Conservation (phyloP, 2,888 invertebrate genomes). For the Chloromyia formosa region DNA sequence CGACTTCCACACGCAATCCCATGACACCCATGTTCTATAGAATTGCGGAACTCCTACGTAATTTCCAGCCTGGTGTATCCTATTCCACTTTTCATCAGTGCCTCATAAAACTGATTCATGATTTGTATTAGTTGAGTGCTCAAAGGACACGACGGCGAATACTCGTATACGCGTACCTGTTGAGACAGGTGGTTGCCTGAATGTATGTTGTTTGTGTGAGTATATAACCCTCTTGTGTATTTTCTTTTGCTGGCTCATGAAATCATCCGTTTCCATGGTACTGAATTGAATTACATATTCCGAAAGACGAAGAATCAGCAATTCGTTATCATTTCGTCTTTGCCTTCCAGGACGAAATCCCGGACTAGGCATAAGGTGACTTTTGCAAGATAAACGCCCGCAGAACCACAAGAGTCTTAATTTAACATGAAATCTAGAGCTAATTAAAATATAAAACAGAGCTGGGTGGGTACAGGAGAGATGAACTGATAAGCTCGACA, state of each 20-base stretch:
- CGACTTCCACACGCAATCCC: constrained; percentile 22
- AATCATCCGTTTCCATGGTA: constrained; percentile 7
- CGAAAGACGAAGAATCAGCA: constrained; percentile 39
- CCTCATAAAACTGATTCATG: constrained; percentile 35
- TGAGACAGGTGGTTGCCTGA: background rate
- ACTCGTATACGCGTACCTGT: too few species aligned
- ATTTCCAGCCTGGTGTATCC: background rate
- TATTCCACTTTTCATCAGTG: constrained; percentile 13
- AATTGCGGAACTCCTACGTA: background rate
- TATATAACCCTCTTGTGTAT: constrained; percentile 20
- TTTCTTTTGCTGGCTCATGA: constrained; percentile 8
- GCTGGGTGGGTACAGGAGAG: background rate
- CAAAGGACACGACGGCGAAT: background rate
- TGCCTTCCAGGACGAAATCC: background rate
- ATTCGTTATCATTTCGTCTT: constrained; percentile 31
- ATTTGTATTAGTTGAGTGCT: constrained; percentile 23
- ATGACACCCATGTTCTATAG: background rate
- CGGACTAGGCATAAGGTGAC: background rate
- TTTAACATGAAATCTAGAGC: constrained; percentile 37
- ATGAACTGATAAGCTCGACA: constrained; percentile 21
- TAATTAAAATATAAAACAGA: constrained; percentile 38
- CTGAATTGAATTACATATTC: constrained; percentile 37
- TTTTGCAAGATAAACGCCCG: constrained; percentile 5
- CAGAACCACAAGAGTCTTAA: constrained; percentile 35
- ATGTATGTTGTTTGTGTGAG: background rate